A percentile compares a stretch with the other conserved stretches of the same genome.
Evolutionary conservation across 2,888 invertebrate genomes (phyloP).

Genomic region (Mythimna loreyi): DNA sequence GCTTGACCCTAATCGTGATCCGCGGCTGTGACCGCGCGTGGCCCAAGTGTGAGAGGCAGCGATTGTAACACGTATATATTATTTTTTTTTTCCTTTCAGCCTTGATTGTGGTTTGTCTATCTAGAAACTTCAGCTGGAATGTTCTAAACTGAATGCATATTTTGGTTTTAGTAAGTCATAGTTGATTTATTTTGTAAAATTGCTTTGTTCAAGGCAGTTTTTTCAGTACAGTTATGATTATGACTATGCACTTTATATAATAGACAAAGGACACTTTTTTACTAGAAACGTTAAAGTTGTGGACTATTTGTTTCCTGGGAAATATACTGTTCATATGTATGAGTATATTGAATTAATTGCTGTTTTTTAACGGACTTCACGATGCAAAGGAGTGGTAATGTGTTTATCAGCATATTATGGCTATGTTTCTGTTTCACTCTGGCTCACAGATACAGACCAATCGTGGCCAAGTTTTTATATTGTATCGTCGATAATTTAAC

Average conservation of each 20-base stretch:
- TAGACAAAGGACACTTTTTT: neutral
- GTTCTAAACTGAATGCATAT: neutral
- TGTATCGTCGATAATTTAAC: no score
- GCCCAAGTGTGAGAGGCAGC: slow-evolving; percentile 74
- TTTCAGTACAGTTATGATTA: slow-evolving; percentile 3
- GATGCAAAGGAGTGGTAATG: neutral
- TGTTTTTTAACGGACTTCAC: no score
- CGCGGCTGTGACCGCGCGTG: slow-evolving; percentile 75
- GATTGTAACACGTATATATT: slow-evolving; percentile 45
- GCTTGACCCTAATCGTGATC: slow-evolving; percentile 89
- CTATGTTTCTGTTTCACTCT: neutral
- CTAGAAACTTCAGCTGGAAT: slow-evolving; percentile 15
- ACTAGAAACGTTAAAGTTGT: neutral
- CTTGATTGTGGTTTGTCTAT: slow-evolving; percentile 44
- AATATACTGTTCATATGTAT: no score
- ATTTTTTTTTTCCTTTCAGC: slow-evolving; percentile 45
- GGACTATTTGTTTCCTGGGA: neutral
- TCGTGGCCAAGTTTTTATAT: neutral
- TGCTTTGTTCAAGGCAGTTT: neutral
- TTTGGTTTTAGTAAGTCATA: slow-evolving; percentile 11
- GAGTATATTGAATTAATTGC: neutral
- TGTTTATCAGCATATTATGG: neutral
- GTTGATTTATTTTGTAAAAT: slow-evolving; percentile 8
- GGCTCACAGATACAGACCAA: neutral
- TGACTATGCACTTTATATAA: neutral